Conservation (phyloP, 2,113 vertebrate genomes). For the Atherinomorus stipes region DNA sequence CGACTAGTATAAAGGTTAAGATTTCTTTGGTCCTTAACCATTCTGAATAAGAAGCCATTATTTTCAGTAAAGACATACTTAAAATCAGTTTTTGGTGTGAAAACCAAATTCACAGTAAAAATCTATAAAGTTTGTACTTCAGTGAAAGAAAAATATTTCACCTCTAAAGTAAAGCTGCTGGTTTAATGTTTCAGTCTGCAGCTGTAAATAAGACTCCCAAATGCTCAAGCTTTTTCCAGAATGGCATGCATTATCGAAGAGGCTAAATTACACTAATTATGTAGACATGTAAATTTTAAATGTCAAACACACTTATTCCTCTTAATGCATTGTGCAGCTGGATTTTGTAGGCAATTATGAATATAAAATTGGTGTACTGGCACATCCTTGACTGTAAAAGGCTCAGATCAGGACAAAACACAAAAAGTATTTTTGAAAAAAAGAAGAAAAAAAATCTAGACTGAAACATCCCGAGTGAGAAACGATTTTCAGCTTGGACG, state of each 20-base stretch:
- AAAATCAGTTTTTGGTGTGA: too few relatives aligned
- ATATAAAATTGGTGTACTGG: not conserved
- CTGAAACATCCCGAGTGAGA: constrained; percentile 2
- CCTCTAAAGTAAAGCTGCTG: not conserved
- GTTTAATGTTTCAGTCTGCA: not conserved
- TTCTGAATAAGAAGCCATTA: too few relatives aligned
- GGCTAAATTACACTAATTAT: constrained; percentile 12
- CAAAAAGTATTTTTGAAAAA: not conserved
- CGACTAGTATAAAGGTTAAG: too few relatives aligned
- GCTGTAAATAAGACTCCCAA: not conserved
- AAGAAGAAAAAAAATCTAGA: constrained; percentile 17
- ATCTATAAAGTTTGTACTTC: too few relatives aligned
- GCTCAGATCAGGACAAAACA: not conserved
- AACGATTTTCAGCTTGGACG: constrained; percentile 15
- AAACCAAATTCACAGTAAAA: too few relatives aligned
- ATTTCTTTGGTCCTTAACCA: too few relatives aligned
- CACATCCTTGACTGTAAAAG: not conserved
- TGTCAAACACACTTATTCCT: constrained; percentile 4
- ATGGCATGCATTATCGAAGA: not conserved
- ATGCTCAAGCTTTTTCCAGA: not conserved
- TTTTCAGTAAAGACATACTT: too few relatives aligned
- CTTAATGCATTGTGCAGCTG: constrained; percentile 7
- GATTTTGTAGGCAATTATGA: constrained; percentile 10
- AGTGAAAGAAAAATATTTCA: not conserved
- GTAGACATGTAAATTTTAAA: constrained; percentile 17